phyloP scores from a whole-genome alignment of 2,113 vertebrate species.

The Lontra canadensis region DNA sequence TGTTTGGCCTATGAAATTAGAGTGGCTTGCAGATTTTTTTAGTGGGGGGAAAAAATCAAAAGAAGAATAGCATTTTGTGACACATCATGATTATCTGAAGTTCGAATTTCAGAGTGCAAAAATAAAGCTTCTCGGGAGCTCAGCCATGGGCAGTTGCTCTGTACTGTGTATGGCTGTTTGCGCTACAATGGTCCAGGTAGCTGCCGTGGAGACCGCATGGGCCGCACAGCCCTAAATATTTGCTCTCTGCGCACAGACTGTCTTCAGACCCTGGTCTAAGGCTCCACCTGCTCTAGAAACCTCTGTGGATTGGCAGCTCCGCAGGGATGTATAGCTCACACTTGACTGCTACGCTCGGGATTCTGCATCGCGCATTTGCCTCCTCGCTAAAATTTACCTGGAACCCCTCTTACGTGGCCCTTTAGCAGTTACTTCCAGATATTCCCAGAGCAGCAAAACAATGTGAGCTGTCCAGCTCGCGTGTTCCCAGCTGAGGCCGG shows the following conservation, averaged over 20 bases:
- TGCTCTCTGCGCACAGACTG: neutral
- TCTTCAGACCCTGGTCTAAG: neutral
- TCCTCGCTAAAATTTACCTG: neutral
- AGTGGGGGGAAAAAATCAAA: neutral
- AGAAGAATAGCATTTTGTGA: neutral
- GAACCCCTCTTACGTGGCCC: neutral
- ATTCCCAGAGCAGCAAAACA: neutral
- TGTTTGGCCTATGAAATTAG: neutral
- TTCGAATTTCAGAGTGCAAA: neutral
- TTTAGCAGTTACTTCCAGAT: neutral
- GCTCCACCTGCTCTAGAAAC: neutral
- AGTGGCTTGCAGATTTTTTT: neutral
- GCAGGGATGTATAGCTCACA: neutral
- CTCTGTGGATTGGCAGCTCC: no score
- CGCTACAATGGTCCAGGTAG: neutral
- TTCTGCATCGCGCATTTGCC: neutral
- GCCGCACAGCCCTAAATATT: neutral
- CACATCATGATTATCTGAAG: neutral
- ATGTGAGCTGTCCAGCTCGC: rapidly evolving
- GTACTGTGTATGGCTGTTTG: neutral
- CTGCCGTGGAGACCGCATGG: no score
- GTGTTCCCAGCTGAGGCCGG: neutral
- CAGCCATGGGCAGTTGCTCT: neutral
- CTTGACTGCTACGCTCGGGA: rapidly evolving
- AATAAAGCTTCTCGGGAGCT: neutral